Evolutionary conservation across 2,888 invertebrate species (phyloP), one percentile per base, ranked within the genome.

Genomic region (Chrysolina oricalcia): DNA sequence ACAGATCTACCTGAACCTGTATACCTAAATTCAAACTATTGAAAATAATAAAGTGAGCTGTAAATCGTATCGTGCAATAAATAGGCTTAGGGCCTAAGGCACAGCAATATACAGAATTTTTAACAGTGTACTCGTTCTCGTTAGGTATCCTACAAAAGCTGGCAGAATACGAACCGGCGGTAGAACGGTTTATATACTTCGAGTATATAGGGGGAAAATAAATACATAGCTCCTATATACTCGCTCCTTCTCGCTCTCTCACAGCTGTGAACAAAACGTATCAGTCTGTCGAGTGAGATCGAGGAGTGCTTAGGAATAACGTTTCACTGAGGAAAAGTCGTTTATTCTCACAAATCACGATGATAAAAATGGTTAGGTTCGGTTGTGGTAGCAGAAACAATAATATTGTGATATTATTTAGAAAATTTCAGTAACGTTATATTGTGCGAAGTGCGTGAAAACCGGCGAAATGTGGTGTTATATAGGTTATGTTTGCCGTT

Each of bases 211-310:
- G 87, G 88, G 87, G 87, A 86, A 86, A 85, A 85, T 86, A 85
- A 86, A 87, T 87, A 87, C 85, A 87, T 87, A 86, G 82, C 83
- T 84, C 81, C 80, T 87, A 87, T 87, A 80, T 87, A 86, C 85
- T 82, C 48, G 74, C 75, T 76, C 77, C 79, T 79, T 83, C 82
- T 86, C 87, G 85, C 86, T 83, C 84, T 85, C 83, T 82, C 85
- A 85, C 86, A 86, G 85, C 88, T 88, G 83, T 90, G 91, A 82
- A 90, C 91, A 76, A 91, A 91, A 91, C 89, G 87, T 88, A 81
- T 85, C 87, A 81, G 89, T 88, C 88, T 90, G 90, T 72, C 82
- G 84, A 84, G 85, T 82, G 86, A 87, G 85, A 86, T 85, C 86
- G 87, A 84, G 73, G 85, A 81, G 86, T 85, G 85, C 84, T 83